Evolutionary conservation across 2,113 vertebrate genomes (phyloP).

Genomic region (Climacteris rufus): DNA sequence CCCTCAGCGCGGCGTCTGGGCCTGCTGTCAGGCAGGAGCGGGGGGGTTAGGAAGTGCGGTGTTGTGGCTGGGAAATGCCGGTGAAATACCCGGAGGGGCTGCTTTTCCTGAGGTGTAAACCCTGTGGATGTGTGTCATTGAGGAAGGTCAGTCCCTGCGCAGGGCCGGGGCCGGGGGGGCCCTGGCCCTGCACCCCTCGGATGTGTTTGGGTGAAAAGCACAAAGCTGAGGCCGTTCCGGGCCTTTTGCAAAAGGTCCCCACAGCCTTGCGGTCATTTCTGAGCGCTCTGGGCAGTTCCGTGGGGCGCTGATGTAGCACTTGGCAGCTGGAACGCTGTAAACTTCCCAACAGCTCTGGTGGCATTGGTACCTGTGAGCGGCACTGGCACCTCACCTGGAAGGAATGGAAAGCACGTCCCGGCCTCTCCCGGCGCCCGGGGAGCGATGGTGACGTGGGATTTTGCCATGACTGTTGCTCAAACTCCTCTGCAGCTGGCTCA

Average conservation of each 20-base stretch:
- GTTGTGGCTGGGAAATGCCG: not conserved
- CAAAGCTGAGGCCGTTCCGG: fast-evolving
- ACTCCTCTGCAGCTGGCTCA: not conserved
- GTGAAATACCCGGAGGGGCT: fast-evolving
- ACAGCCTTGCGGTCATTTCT: not conserved
- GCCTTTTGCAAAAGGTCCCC: not conserved
- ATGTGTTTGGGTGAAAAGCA: not conserved
- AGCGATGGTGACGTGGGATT: not conserved
- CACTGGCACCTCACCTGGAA: not conserved
- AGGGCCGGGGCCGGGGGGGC: not conserved
- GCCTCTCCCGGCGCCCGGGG: not conserved
- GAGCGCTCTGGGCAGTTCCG: not conserved
- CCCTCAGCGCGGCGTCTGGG: not conserved
- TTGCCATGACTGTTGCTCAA: not conserved
- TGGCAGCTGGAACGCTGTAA: not conserved
- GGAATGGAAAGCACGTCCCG: not conserved
- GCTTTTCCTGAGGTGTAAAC: fast-evolving
- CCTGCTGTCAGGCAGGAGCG: not conserved
- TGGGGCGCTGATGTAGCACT: not conserved
- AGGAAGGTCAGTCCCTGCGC: not conserved
- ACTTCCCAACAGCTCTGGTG: not conserved
- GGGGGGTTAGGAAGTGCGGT: not conserved
- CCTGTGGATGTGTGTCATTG: fast-evolving
- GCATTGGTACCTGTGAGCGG: not conserved
- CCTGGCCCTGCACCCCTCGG: not conserved